phyloP scores from a whole-genome alignment of 2,113 vertebrate genomes.

The Jacana jacana region DNA sequence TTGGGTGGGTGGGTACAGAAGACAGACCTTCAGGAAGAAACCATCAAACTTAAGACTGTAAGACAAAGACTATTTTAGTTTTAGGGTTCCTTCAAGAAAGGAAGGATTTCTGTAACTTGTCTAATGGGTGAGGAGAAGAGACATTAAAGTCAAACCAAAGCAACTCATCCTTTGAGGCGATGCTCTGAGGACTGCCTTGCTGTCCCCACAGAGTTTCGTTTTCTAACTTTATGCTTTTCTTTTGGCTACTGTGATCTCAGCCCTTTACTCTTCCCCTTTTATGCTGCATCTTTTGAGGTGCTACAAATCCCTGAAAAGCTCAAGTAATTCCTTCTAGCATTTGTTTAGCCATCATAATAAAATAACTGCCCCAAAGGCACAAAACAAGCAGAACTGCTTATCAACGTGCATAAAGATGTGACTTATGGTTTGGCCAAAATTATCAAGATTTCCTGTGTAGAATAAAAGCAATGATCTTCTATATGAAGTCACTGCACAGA shows the following conservation, averaged over 20 bases:
- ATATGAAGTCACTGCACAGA: background rate
- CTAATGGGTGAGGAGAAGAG: background rate
- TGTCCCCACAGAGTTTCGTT: background rate
- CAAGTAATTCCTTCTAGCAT: background rate
- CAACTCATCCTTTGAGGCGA: background rate
- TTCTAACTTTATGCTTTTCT: background rate
- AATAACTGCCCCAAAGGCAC: background rate
- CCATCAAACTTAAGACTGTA: background rate
- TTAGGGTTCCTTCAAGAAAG: background rate
- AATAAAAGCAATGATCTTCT: background rate
- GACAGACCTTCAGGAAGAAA: background rate
- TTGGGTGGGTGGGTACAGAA: no score
- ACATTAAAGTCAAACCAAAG: background rate
- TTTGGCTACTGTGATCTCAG: background rate
- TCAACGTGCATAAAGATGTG: background rate
- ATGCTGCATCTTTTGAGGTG: background rate
- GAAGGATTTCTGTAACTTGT: background rate
- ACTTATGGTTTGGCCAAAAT: background rate
- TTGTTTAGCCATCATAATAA: background rate
- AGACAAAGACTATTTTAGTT: background rate
- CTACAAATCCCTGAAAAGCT: background rate
- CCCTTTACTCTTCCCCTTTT: background rate
- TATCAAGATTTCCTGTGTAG: background rate
- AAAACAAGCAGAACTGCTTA: background rate
- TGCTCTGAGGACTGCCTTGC: background rate